Evolutionary conservation across 2,797 vertebrate species (phyloP).

Genomic region (Lagocephalus sceleratus): DNA sequence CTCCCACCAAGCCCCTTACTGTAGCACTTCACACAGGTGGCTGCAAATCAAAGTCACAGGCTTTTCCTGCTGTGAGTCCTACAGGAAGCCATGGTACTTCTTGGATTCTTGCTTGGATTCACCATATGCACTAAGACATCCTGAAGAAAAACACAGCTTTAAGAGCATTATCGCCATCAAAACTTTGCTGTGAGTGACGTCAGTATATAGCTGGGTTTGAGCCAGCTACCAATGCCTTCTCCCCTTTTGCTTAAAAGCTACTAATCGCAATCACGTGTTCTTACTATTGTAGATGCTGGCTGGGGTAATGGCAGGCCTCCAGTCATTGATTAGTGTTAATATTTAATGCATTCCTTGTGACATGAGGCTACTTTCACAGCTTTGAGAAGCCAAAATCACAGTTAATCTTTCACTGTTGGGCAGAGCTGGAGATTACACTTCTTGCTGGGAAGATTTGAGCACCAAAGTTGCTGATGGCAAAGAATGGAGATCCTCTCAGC

Average conservation of each 20-base stretch:
- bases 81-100: neutral
- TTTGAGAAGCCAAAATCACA: constrained; percentile 6
- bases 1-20: constrained; percentile 7
- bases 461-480: constrained; percentile 31
- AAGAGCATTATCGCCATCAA: neutral
- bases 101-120: constrained; percentile 7
- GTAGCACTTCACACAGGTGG: constrained; percentile 14
- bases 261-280: no score
- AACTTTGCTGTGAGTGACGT: neutral
- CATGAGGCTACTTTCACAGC: constrained; percentile 1
- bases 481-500: constrained; percentile 21
- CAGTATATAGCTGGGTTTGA: neutral
- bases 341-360: neutral
- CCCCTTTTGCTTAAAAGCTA: no score
- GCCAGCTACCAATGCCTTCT: neutral
- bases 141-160: neutral
- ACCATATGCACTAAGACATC: neutral
- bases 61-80: constrained; percentile 6
- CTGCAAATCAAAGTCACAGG: constrained; percentile 5
- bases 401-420: constrained; percentile 38
- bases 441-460: constrained; percentile 42
- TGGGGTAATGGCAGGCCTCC: constrained; percentile 9
- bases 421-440: constrained; percentile 43
- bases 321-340: neutral
- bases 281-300: neutral